Conservation (phyloP, 2,797 vertebrate species). For the Echeneis naucrates region DNA sequence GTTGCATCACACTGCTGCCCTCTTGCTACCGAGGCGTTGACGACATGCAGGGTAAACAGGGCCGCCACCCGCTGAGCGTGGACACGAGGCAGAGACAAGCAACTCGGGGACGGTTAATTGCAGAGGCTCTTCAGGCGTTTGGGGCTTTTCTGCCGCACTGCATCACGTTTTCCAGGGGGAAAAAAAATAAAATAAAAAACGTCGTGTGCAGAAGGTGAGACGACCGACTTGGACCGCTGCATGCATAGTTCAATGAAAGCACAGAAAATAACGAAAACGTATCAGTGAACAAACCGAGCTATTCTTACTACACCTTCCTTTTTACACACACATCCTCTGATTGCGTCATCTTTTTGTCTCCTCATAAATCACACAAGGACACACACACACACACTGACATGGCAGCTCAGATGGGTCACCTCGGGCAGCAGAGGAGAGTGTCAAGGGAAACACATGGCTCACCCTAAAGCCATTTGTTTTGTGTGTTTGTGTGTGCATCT, state of each 20-base stretch:
- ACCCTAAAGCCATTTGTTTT: constrained; percentile 16
- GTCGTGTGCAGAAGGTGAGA: constrained; percentile 8
- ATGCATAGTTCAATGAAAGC: constrained; percentile 41
- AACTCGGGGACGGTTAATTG: constrained; percentile 19
- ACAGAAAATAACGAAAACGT: constrained; percentile 34
- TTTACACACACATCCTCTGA: background rate
- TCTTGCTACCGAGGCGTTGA: constrained; percentile 17
- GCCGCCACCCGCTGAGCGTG: constrained; percentile 27
- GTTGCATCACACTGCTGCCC: constrained; percentile 58
- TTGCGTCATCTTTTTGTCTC: constrained; percentile 18
- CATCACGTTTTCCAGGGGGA: constrained; percentile 18
- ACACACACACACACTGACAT: constrained; percentile 8
- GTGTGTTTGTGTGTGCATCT: constrained; percentile 5
- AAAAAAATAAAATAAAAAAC: background rate
- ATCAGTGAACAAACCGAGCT: constrained; percentile 18
- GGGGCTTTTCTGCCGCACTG: constrained; percentile 29
- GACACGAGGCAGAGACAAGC: constrained; percentile 29
- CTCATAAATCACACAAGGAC: constrained; percentile 34
- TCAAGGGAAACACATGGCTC: background rate
- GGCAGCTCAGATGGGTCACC: constrained; percentile 21
- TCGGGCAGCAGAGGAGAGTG: background rate
- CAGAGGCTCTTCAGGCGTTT: background rate
- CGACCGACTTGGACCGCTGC: constrained; percentile 7
- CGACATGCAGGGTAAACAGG: constrained; percentile 44
- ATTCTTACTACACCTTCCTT: constrained; percentile 13